Percentiles rank a stretch among this genome's conserved stretches.
Conservation (phyloP, 2,797 vertebrate genomes). For the Sebastes vulpes region DNA sequence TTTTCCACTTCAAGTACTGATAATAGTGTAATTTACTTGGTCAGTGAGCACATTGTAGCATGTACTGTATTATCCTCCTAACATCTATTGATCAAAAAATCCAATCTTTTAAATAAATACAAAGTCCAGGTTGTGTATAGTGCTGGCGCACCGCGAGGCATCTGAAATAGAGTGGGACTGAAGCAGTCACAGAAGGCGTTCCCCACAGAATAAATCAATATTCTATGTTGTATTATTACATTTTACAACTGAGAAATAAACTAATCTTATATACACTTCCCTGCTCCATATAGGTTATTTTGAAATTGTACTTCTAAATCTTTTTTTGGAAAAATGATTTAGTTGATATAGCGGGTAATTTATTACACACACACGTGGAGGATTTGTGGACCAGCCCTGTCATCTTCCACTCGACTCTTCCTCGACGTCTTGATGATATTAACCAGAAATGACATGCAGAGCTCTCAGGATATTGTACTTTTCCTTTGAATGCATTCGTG, state of each 20-base stretch:
- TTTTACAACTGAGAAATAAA: slow-evolving; percentile 20
- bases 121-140: not conserved
- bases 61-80: slow-evolving; percentile 14
- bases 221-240: slow-evolving; percentile 25
- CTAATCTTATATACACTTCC: not conserved
- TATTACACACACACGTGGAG: slow-evolving; percentile 13
- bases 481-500: slow-evolving; percentile 51
- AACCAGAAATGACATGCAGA: slow-evolving; percentile 58
- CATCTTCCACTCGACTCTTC: not conserved
- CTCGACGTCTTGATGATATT: slow-evolving; percentile 48
- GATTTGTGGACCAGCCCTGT: not conserved
- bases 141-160: not conserved
- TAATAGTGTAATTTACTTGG: slow-evolving; percentile 17
- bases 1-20: not conserved
- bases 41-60: not conserved
- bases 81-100: slow-evolving; percentile 26
- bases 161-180: not conserved
- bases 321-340: not conserved
- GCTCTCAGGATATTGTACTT: slow-evolving; percentile 65
- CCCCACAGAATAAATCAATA: slow-evolving; percentile 34
- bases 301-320: not conserved
- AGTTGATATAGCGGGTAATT: not conserved
- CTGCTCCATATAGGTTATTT: not conserved
- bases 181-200: slow-evolving; percentile 1
- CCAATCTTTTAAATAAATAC: not conserved